phyloP scores from a whole-genome alignment of 2,113 vertebrate species.

The Terrapene triunguis region DNA sequence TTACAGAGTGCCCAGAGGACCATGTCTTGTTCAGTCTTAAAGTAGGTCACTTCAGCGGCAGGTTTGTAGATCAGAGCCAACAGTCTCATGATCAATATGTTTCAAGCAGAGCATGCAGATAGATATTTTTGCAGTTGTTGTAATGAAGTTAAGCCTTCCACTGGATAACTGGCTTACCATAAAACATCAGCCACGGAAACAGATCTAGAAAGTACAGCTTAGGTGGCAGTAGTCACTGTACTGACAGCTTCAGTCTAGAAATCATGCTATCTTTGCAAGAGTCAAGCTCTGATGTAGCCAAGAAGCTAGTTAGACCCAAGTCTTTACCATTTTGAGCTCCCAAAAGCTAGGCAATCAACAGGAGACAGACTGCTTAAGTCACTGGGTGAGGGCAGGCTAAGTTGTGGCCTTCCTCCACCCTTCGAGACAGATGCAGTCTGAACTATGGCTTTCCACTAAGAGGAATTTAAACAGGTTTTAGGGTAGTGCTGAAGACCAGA shows the following conservation, averaged over 20 bases:
- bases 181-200: conserved; percentile 12
- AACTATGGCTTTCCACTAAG: not conserved
- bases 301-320: not conserved
- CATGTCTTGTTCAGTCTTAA: conserved; percentile 10
- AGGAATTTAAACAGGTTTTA: not conserved
- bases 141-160: not conserved
- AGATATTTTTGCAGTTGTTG: not conserved
- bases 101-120: not conserved
- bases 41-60: conserved; percentile 26
- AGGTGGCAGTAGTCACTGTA: conserved; percentile 19
- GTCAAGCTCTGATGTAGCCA: not conserved
- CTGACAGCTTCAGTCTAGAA: too few species aligned
- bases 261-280: not conserved
- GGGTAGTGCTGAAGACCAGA: not conserved
- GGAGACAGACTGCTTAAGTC: not conserved
- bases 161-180: conserved; percentile 7
- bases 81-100: not conserved
- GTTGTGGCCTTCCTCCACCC: not conserved
- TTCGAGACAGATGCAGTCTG: not conserved
- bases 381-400: not conserved
- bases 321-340: not conserved
- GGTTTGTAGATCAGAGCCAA: not conserved
- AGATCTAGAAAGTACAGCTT: conserved; percentile 18
- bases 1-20: not conserved
- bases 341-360: too few species aligned